Evolutionary conservation across 1,140 invertebrate species (phyloP).

Genomic region (Halyomorpha halys): DNA sequence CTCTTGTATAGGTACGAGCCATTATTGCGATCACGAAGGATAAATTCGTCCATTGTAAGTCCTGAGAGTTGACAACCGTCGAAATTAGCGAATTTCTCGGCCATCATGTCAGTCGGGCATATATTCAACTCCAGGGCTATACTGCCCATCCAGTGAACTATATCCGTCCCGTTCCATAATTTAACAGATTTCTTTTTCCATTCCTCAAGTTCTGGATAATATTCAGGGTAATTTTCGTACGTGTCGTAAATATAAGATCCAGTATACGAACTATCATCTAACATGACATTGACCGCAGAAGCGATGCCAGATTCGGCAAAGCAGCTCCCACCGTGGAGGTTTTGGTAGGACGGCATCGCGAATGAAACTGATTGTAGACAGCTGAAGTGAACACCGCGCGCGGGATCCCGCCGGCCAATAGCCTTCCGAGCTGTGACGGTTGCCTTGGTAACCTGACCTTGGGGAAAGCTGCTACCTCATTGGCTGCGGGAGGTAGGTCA

Average conservation of each 20-base stretch:
- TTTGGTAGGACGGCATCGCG: too few relatives aligned
- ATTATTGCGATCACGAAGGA: not conserved
- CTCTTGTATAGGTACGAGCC: not conserved
- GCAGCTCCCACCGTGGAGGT: too few relatives aligned
- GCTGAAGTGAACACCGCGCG: too few relatives aligned
- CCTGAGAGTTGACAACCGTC: conserved; percentile 6
- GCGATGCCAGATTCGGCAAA: not conserved
- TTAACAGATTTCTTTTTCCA: conserved; percentile 5
- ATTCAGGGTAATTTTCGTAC: not conserved
- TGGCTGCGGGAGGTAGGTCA: too few relatives aligned
- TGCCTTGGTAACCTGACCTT: too few relatives aligned
- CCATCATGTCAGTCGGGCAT: not conserved
- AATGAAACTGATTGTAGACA: too few relatives aligned
- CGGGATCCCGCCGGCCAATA: too few relatives aligned
- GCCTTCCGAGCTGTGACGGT: too few relatives aligned
- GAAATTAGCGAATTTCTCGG: conserved; percentile 4
- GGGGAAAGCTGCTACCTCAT: too few relatives aligned
- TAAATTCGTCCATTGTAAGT: not conserved
- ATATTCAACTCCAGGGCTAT: not conserved
- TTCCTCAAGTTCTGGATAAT: not conserved
- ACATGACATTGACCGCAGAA: not conserved
- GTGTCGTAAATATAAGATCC: not conserved
- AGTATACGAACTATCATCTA: not conserved
- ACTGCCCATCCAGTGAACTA: conserved; percentile 9
- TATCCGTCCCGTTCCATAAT: not conserved